Conservation (phyloP, 2,888 invertebrate genomes). For the Dicyrtoma fusca region DNA sequence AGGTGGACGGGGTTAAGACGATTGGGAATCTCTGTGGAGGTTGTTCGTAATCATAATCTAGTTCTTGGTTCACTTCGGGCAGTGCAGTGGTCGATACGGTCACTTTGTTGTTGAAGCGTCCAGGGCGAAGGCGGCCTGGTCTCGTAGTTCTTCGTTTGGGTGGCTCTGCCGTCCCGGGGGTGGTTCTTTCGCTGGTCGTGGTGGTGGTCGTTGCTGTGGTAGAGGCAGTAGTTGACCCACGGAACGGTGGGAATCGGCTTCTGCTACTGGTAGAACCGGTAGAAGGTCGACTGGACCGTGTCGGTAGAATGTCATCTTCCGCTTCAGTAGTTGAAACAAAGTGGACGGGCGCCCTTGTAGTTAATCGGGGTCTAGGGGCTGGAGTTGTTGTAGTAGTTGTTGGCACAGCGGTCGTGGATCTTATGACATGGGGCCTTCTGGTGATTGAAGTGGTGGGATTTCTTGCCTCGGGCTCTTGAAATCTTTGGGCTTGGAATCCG, state of each 20-base stretch:
- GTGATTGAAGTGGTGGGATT: neutral
- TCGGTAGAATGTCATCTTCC: neutral
- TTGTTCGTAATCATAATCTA: conserved; percentile 43
- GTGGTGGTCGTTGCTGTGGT: conserved; percentile 38
- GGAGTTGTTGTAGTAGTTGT: conserved; percentile 16
- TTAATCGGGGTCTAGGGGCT: neutral
- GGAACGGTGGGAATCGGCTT: conserved; percentile 18
- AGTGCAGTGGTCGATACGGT: conserved; percentile 17
- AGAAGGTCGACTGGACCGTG: neutral
- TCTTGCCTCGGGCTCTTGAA: neutral
- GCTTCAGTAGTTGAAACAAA: neutral
- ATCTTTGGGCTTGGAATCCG: conserved; percentile 26
- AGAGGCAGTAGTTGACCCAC: conserved; percentile 17
- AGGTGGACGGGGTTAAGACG: neutral
- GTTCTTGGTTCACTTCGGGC: conserved; percentile 39
- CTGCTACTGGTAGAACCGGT: too few relatives aligned
- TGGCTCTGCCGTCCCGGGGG: conserved; percentile 28
- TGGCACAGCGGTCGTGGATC: neutral
- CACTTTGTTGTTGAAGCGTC: neutral
- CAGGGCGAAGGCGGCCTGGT: conserved; percentile 17
- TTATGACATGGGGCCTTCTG: neutral
- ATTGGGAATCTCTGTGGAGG: neutral
- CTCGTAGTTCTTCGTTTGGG: conserved; percentile 5
- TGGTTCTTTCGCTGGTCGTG: conserved; percentile 21
- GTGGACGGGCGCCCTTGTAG: neutral